Evolutionary conservation across 2,888 invertebrate species (phyloP).

Genomic region (Mallateleia sp.): DNA sequence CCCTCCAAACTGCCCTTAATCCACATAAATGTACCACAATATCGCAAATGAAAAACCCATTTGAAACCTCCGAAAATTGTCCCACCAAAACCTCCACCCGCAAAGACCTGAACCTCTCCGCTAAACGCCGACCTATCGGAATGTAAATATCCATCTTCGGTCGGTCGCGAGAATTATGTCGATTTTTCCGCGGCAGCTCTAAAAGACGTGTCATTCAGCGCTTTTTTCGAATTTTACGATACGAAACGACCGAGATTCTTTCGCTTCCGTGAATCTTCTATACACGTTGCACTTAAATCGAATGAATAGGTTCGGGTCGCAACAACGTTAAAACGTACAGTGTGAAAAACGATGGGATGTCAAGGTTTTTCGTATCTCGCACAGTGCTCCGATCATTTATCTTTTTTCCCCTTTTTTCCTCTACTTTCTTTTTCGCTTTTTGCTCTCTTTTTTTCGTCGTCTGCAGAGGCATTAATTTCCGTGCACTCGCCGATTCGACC

Average conservation of each 20-base stretch:
- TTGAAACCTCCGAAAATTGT: too few relatives aligned
- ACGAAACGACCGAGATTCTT: constrained; percentile 63
- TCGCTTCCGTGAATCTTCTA: constrained; percentile 55
- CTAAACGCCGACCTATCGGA: constrained; percentile 24
- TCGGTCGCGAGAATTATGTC: constrained; percentile 20
- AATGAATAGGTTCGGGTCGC: constrained; percentile 73
- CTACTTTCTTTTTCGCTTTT: constrained; percentile 16
- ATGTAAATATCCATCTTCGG: constrained; percentile 43
- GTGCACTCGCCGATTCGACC: constrained; percentile 63
- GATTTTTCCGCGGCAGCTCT: neutral
- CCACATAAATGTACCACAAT: too few relatives aligned
- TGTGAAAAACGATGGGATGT: constrained; percentile 74
- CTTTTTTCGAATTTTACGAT: constrained; percentile 15
- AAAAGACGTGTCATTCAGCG: constrained; percentile 49
- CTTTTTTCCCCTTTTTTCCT: constrained; percentile 53
- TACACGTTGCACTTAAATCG: constrained; percentile 71
- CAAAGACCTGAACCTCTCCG: neutral
- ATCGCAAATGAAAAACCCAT: too few relatives aligned
- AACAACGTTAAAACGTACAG: constrained; percentile 71
- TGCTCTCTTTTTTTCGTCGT: constrained; percentile 40
- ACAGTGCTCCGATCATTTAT: constrained; percentile 64
- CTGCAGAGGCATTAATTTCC: constrained; percentile 72
- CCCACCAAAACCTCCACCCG: neutral
- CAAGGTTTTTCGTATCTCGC: constrained; percentile 73
- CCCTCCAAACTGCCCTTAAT: too few relatives aligned